Evolutionary conservation across 2,797 vertebrate genomes (phyloP).

Genomic region (Gymnodraco acuticeps): DNA sequence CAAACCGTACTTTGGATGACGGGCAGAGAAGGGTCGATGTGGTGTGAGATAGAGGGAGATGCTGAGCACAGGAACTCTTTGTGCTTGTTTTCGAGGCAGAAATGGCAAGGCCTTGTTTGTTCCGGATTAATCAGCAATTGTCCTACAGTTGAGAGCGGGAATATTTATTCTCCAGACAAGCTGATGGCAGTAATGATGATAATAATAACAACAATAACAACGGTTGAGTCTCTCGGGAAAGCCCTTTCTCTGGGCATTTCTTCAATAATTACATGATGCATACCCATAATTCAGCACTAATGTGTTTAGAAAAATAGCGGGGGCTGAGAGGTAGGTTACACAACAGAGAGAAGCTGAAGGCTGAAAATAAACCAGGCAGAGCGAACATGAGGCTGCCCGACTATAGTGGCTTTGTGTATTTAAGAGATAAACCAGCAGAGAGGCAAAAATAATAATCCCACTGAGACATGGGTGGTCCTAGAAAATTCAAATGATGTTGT

Average conservation of each 20-base stretch:
- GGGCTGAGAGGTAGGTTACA: conserved; percentile 66
- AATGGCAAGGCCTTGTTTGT: conserved; percentile 68
- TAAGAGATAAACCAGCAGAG: conserved; percentile 57
- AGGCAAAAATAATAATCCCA: conserved; percentile 58
- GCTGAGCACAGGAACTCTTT: conserved; percentile 38
- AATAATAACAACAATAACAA: conserved; percentile 80
- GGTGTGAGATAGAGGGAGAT: conserved; percentile 21
- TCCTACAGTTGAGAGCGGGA: conserved; percentile 56
- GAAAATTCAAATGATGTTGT: conserved; percentile 60
- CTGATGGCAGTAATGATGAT: conserved; percentile 77
- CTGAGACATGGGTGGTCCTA: conserved; percentile 39
- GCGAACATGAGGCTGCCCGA: conserved; percentile 42
- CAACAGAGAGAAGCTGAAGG: conserved; percentile 60
- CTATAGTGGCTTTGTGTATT: conserved; percentile 45
- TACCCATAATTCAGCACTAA: conserved; percentile 78
- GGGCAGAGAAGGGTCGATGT: conserved; percentile 22
- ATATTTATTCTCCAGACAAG: conserved; percentile 77
- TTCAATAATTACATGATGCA: conserved; percentile 79
- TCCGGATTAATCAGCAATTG: conserved; percentile 74
- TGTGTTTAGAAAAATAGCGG: conserved; percentile 71
- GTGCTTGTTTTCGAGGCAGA: conserved; percentile 57
- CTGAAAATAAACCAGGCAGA: conserved; percentile 72
- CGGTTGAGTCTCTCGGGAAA: conserved; percentile 69
- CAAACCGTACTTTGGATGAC: conserved; percentile 23
- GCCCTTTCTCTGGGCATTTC: conserved; percentile 73